A percentile compares a stretch with the other conserved stretches of the same genome.
These are phyloP conservation scores for Pogonus chalceus DNA, from an alignment of 1,140 invertebrate genomes.

Conservation along the genomic window DNA sequence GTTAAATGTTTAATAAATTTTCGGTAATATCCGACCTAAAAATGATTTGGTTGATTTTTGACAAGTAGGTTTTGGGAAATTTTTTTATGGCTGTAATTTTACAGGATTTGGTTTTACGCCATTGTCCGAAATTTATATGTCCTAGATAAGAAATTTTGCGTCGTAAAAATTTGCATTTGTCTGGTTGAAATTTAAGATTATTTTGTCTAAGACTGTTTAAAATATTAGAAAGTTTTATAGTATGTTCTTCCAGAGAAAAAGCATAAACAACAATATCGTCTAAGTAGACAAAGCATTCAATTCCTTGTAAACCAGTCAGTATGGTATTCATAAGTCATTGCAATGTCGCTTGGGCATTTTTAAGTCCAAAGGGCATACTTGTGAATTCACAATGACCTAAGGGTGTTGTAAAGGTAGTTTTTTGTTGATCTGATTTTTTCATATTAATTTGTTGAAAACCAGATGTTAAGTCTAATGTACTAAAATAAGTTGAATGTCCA, in stretches of 20 bases:
- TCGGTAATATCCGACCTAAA: slow-evolving; percentile 17
- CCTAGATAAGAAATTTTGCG: slow-evolving; percentile 2
- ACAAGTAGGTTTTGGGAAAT: slow-evolving; percentile 13
- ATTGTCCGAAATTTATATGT: slow-evolving; percentile 6
- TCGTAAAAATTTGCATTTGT: slow-evolving; percentile 19
- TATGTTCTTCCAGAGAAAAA: slow-evolving; percentile 22
- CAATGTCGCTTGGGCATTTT: slow-evolving; percentile 26
- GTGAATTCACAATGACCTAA: slow-evolving; percentile 26
- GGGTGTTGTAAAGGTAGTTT: slow-evolving; percentile 31
- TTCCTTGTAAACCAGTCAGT: slow-evolving; percentile 24
- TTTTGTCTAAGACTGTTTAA: slow-evolving; percentile 11
- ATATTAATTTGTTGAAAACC: slow-evolving; percentile 43
- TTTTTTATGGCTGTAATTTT: slow-evolving; percentile 14
- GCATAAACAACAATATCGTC: slow-evolving; percentile 34
- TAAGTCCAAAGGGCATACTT: slow-evolving; percentile 29
- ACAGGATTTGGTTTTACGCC: slow-evolving; percentile 14
- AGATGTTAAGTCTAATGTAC: slow-evolving; percentile 37
- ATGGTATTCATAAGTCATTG: slow-evolving; percentile 29
- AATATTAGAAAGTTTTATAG: slow-evolving; percentile 13
- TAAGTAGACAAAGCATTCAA: slow-evolving; percentile 29
- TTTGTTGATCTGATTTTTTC: slow-evolving; percentile 19
- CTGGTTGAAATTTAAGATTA: slow-evolving; percentile 11
- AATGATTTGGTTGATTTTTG: slow-evolving; percentile 17
- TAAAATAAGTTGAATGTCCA: slow-evolving; percentile 36
- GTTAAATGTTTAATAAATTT: slow-evolving; percentile 15